A percentile compares a stretch with the other conserved stretches of the same genome.
phyloP scores from a whole-genome alignment of 1,140 invertebrate genomes.

The Camponotus pennsylvanicus region DNA sequence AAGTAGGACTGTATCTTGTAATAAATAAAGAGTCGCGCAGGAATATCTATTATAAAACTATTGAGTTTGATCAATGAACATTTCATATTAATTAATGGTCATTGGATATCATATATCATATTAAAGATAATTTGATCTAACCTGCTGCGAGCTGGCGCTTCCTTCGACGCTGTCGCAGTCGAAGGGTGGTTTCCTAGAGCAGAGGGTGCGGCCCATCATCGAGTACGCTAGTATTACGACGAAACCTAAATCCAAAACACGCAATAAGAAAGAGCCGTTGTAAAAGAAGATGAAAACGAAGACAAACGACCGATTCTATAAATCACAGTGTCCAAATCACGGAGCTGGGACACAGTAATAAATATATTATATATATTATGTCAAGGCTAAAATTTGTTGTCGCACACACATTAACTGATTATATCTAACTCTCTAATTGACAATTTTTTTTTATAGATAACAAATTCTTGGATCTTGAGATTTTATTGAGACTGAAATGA shows the following conservation, averaged over 20 bases:
- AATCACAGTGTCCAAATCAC: background rate
- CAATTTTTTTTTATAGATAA: too few relatives aligned
- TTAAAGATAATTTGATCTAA: conserved; percentile 69
- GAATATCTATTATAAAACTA: background rate
- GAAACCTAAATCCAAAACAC: conserved; percentile 84
- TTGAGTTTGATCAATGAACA: background rate
- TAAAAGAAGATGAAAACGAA: background rate
- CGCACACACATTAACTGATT: too few relatives aligned
- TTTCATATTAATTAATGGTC: background rate
- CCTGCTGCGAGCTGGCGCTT: conserved; percentile 89
- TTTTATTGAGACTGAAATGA: too few relatives aligned
- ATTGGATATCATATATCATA: background rate
- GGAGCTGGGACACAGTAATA: too few relatives aligned
- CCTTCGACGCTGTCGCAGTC: conserved; percentile 87
- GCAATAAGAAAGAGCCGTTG: too few relatives aligned
- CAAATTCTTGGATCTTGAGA: too few relatives aligned
- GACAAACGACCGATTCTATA: background rate
- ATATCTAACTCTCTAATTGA: too few relatives aligned
- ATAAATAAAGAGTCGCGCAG: background rate
- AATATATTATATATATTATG: too few relatives aligned
- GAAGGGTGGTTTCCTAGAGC: conserved; percentile 89
- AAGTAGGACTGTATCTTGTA: background rate
- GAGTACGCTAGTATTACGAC: conserved; percentile 90
- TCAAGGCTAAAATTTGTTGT: too few relatives aligned
- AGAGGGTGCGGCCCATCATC: conserved; percentile 90